Evolutionary conservation across 2,797 vertebrate genomes (phyloP).

Genomic region (Rhynchotus rufescens): DNA sequence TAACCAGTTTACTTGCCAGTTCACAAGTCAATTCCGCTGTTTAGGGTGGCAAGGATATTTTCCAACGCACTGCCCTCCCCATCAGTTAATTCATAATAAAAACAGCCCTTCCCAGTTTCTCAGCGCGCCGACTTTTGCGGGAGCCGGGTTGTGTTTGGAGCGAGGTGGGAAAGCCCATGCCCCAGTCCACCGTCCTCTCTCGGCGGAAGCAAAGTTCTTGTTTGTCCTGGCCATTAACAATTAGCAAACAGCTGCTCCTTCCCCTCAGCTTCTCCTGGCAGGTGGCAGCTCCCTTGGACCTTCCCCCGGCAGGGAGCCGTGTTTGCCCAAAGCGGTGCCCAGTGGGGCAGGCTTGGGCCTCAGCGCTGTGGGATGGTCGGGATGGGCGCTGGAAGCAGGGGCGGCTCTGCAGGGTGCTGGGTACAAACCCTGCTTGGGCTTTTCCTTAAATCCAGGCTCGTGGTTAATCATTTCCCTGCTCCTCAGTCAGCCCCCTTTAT

Average conservation of each 20-base stretch:
- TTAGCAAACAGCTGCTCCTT: background rate
- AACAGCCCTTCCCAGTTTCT: slow-evolving; percentile 9
- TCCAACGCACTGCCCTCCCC: background rate
- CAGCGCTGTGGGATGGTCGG: background rate
- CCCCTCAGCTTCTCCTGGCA: background rate
- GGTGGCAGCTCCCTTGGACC: background rate
- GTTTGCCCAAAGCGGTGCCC: background rate
- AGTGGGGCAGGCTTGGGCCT: too few relatives aligned
- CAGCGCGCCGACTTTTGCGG: background rate
- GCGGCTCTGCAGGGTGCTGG: too few relatives aligned
- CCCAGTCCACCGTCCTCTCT: background rate
- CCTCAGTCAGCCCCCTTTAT: background rate
- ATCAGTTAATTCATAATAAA: slow-evolving; percentile 54
- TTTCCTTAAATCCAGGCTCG: background rate
- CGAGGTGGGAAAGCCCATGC: background rate
- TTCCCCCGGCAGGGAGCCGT: background rate
- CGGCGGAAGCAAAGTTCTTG: background rate
- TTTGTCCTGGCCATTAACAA: background rate
- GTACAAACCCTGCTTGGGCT: background rate
- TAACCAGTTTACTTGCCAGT: background rate
- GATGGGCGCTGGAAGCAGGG: background rate
- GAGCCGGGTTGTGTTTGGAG: background rate
- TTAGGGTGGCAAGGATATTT: slow-evolving; percentile 27
- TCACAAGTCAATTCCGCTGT: slow-evolving; percentile 44
- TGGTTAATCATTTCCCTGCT: background rate